These are phyloP conservation scores for Polyploca ridens DNA, from an alignment of 2,888 invertebrate genomes.

Conservation along the genomic window DNA sequence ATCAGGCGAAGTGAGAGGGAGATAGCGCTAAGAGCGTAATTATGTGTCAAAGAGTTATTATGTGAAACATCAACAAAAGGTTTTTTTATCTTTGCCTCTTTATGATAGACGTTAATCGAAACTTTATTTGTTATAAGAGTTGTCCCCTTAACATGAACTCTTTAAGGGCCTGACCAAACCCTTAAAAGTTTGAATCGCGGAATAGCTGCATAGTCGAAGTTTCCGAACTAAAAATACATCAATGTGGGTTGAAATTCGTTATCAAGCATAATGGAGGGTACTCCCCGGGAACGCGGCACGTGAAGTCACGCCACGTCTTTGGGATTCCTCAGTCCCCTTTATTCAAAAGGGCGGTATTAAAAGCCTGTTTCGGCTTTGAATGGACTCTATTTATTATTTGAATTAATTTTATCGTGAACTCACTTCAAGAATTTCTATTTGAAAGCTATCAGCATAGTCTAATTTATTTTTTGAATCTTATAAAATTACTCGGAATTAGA, in stretches of 20 bases:
- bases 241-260: constrained; percentile 44
- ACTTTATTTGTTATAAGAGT: neutral
- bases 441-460: neutral
- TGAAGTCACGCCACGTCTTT: constrained; percentile 40
- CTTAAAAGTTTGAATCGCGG: neutral
- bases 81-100: too few relatives aligned
- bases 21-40: too few relatives aligned
- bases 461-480: neutral
- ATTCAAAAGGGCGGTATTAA: constrained; percentile 60
- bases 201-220: constrained; percentile 21
- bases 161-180: neutral
- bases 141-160: neutral
- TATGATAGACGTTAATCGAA: too few relatives aligned
- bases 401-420: constrained; percentile 26
- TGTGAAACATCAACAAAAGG: too few relatives aligned
- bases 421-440: constrained; percentile 13
- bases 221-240: constrained; percentile 34
- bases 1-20: too few relatives aligned
- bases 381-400: constrained; percentile 37
- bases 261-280: constrained; percentile 48
- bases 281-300: constrained; percentile 51
- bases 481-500: neutral
- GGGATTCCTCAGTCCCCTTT: constrained; percentile 57
- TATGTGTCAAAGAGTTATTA: too few relatives aligned
- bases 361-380: constrained; percentile 42